Percentiles rank a stretch among this genome's conserved stretches.
Conservation (phyloP, 2,113 vertebrate genomes). For the Nestor notabilis region DNA sequence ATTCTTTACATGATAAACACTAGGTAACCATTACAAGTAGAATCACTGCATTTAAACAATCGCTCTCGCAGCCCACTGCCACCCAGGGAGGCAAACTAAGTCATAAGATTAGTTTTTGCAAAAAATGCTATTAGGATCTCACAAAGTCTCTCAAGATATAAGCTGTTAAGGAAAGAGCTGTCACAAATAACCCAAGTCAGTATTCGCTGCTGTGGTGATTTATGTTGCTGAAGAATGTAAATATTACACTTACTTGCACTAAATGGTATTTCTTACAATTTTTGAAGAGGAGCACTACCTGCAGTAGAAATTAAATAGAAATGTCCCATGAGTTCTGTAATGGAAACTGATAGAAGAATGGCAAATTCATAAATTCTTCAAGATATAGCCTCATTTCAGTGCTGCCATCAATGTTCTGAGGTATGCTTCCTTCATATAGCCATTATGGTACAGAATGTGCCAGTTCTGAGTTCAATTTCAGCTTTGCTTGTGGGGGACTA, state of each 20-base stretch:
- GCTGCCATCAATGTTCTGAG: not conserved
- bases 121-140: not conserved
- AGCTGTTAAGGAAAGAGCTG: not conserved
- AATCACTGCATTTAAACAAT: not conserved
- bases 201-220: not conserved
- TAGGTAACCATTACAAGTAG: not conserved
- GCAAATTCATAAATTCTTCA: not conserved
- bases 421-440: not conserved
- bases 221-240: not conserved
- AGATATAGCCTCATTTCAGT: not conserved
- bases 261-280: not conserved
- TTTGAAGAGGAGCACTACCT: not conserved
- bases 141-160: not conserved
- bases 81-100: not conserved
- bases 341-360: not conserved
- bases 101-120: not conserved
- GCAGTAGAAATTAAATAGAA: not conserved
- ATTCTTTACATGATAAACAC: not conserved
- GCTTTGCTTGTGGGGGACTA: not conserved
- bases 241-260: not conserved
- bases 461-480: not conserved
- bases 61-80: fast-evolving
- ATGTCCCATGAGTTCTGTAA: not conserved
- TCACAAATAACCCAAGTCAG: not conserved
- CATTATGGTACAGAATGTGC: not conserved